A percentile compares a stretch with the other conserved stretches of the same genome.
phyloP scores from a whole-genome alignment of 2,888 invertebrate genomes.

The Dryomyza anilis region DNA sequence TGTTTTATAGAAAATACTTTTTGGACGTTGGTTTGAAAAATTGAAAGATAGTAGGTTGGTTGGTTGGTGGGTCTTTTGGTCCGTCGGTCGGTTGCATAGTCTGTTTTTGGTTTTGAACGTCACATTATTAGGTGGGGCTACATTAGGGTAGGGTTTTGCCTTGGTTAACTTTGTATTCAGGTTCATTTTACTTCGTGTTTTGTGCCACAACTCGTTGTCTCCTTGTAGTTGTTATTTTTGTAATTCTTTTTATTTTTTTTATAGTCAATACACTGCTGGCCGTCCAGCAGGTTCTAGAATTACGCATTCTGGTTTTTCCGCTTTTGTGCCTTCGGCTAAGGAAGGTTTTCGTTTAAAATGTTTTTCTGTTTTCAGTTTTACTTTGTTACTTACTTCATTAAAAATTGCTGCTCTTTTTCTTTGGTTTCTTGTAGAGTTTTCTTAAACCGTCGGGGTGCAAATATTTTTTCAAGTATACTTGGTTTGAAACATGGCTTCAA shows the following conservation, averaged over 20 bases:
- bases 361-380: background rate
- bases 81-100: background rate
- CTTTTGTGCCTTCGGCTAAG: background rate
- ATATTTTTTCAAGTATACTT: too few relatives aligned
- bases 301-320: slow-evolving; percentile 22
- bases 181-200: background rate
- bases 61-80: slow-evolving; percentile 14
- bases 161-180: background rate
- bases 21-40: background rate
- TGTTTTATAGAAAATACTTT: slow-evolving; percentile 3
- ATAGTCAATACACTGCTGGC: background rate
- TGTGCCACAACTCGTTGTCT: background rate
- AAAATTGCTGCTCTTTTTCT: too few relatives aligned
- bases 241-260: background rate
- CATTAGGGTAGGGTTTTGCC: background rate
- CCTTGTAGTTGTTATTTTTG: background rate
- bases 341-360: background rate
- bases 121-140: too few relatives aligned
- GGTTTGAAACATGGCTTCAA: too few relatives aligned
- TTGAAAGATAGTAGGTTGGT: slow-evolving; percentile 10
- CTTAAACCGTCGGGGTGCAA: too few relatives aligned
- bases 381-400: background rate
- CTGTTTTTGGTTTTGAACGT: background rate
- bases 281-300: background rate
- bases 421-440: too few relatives aligned